phyloP scores from a whole-genome alignment of 2,888 invertebrate species.

The Spodoptera exigua region DNA sequence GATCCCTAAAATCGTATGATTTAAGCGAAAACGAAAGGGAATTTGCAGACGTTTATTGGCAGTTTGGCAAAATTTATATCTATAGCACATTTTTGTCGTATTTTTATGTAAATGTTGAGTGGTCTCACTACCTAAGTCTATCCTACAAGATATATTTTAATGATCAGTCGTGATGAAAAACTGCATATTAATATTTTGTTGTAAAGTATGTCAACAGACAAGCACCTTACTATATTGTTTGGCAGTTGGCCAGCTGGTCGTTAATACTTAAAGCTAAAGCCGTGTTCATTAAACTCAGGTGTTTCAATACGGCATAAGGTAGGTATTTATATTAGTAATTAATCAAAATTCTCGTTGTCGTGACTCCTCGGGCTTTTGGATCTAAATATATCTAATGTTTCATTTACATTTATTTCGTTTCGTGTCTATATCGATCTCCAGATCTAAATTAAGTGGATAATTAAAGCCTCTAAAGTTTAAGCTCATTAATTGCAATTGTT shows the following conservation, averaged over 20 bases:
- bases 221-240: conserved; percentile 25
- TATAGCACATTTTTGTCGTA: conserved; percentile 2
- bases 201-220: conserved; percentile 26
- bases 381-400: too few species aligned
- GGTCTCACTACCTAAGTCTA: not conserved
- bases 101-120: conserved; percentile 1
- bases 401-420: not conserved
- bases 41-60: conserved; percentile 32
- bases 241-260: conserved; percentile 43
- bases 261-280: conserved; percentile 40
- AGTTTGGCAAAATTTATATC: conserved; percentile 23
- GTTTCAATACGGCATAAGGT: not conserved
- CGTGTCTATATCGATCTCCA: too few species aligned
- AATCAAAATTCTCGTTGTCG: not conserved
- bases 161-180: conserved; percentile 12
- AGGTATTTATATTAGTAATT: not conserved
- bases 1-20: conserved; percentile 10
- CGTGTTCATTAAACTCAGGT: conserved; percentile 25
- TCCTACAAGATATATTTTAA: conserved; percentile 4
- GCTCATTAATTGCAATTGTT: too few species aligned
- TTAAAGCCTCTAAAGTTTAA: too few species aligned
- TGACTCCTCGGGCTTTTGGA: too few species aligned
- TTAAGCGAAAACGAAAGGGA: conserved; percentile 5
- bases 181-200: conserved; percentile 26
- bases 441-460: too few species aligned